phyloP scores from a whole-genome alignment of 2,113 vertebrate species.

The Proteles cristata region DNA sequence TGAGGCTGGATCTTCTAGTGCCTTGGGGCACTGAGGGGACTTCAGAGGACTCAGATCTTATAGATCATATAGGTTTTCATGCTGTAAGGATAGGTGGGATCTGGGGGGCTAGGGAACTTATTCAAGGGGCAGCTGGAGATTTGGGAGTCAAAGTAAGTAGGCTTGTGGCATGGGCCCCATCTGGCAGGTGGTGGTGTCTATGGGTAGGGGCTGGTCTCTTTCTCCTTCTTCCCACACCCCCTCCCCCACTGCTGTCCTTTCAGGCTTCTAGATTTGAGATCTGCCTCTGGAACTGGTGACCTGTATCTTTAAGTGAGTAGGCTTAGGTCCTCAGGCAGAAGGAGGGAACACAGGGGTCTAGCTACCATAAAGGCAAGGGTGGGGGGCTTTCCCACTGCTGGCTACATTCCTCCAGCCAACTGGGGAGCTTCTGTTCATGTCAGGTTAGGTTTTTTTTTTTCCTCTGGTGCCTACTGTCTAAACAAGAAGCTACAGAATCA shows the following conservation, averaged over 20 bases:
- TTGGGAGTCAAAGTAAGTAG: neutral
- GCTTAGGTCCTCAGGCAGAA: neutral
- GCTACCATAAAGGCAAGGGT: neutral
- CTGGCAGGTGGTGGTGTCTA: neutral
- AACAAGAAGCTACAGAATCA: conserved; percentile 78
- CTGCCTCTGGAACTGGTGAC: neutral
- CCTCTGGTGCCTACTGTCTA: conserved; percentile 59
- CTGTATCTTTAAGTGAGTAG: neutral
- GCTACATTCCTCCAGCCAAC: neutral
- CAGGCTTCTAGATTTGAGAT: neutral
- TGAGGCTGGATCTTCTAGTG: neutral
- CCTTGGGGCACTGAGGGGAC: neutral
- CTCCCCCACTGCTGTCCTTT: neutral
- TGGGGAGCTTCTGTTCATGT: conserved; percentile 8
- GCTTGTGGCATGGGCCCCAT: neutral
- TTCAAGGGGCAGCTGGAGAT: neutral
- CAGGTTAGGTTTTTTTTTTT: neutral
- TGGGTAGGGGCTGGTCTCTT: neutral
- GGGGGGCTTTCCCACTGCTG: neutral
- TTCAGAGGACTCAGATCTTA: neutral
- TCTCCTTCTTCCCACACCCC: neutral
- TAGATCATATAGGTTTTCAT: neutral
- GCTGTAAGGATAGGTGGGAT: neutral
- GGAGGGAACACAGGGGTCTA: neutral
- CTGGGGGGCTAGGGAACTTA: neutral